These are phyloP conservation scores for Thripadectes ignobilis DNA, from an alignment of 2,797 vertebrate species.

Conservation along the genomic window DNA sequence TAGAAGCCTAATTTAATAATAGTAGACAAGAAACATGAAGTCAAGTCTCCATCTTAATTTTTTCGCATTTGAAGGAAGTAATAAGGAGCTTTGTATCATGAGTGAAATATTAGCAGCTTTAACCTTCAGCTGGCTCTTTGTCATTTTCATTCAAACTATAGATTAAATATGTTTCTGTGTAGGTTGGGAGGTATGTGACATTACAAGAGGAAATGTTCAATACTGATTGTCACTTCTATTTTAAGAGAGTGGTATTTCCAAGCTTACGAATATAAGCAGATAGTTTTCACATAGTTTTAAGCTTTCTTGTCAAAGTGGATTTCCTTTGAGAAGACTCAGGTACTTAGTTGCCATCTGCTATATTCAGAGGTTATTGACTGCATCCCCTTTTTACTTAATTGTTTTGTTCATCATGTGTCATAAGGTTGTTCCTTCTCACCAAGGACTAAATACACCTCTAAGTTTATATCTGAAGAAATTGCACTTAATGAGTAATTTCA, in stretches of 20 bases:
- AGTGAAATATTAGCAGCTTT: neutral
- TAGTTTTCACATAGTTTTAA: neutral
- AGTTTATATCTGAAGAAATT: neutral
- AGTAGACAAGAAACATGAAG: neutral
- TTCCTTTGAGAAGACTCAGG: conserved; percentile 13
- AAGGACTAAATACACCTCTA: neutral
- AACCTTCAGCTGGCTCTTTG: neutral
- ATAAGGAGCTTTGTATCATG: neutral
- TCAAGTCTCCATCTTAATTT: neutral
- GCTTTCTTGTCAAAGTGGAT: neutral
- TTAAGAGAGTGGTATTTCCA: neutral
- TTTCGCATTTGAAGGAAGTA: neutral
- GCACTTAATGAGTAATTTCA: neutral
- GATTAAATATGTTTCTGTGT: neutral
- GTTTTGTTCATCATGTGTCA: neutral
- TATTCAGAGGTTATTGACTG: neutral
- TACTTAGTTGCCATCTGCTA: conserved; percentile 16
- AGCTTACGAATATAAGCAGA: neutral
- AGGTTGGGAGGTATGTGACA: neutral
- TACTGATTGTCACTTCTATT: neutral
- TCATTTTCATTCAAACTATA: neutral
- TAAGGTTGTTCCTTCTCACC: neutral
- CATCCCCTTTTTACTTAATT: conserved; percentile 3
- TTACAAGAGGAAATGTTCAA: neutral
- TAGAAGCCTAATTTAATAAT: neutral